A percentile compares a stretch with the other conserved stretches of the same genome.
Conservation (phyloP, 2,888 invertebrate species). For the Lapara coniferarum region DNA sequence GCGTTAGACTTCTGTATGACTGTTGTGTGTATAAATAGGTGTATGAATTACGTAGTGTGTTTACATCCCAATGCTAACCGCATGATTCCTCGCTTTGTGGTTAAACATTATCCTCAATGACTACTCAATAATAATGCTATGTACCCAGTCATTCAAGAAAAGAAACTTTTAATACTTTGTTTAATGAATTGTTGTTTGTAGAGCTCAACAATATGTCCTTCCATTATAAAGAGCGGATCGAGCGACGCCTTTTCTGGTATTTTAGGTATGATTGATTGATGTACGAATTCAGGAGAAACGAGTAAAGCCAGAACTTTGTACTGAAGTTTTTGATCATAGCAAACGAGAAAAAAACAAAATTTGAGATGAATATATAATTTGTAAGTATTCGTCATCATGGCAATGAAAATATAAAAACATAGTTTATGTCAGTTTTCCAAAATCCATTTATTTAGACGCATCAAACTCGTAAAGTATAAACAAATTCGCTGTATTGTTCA, state of each 20-base stretch:
- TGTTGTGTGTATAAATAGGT: too few species aligned
- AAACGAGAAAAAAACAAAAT: not conserved
- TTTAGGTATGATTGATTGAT: constrained; percentile 10
- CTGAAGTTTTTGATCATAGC: not conserved
- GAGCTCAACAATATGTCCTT: not conserved
- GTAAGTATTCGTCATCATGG: too few species aligned
- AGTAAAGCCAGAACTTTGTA: not conserved
- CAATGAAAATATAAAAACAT: too few species aligned
- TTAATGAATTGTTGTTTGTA: not conserved
- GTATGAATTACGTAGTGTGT: not conserved
- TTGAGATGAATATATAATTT: too few species aligned
- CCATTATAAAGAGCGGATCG: not conserved
- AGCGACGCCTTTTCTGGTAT: not conserved
- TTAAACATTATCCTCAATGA: not conserved
- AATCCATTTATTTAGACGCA: too few species aligned
- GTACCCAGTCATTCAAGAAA: not conserved
- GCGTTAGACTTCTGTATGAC: too few species aligned
- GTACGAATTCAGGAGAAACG: not conserved
- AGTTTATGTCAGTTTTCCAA: too few species aligned
- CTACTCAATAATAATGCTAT: not conserved
- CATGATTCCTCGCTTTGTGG: constrained; percentile 7
- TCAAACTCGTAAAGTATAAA: too few species aligned
- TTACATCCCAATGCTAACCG: not conserved
- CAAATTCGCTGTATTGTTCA: too few species aligned
- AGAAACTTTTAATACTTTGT: not conserved